Evolutionary conservation across 2,797 vertebrate species (phyloP).

Genomic region (Sitta carolinensis): DNA sequence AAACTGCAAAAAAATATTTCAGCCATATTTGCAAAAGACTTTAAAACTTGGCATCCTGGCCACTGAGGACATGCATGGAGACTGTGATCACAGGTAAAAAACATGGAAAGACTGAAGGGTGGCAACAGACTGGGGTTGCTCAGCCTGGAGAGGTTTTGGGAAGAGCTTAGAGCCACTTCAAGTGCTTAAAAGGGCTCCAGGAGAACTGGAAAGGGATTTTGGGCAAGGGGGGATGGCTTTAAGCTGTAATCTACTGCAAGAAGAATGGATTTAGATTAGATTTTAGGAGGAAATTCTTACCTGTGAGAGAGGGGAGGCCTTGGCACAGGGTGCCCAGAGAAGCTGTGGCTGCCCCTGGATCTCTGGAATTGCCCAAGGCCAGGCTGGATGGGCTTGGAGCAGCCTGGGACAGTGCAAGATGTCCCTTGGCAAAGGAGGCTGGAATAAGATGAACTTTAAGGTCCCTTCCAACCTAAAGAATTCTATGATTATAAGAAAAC

Average conservation of each 20-base stretch:
- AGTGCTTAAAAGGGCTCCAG: background rate
- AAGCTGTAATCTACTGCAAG: background rate
- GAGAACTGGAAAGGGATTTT: background rate
- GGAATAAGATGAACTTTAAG: background rate
- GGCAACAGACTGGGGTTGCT: background rate
- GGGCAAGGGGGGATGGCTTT: background rate
- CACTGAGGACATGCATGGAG: background rate
- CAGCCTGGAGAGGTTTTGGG: background rate
- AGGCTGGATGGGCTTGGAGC: accelerated
- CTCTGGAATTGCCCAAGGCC: background rate
- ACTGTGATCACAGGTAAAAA: background rate
- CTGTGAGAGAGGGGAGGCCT: accelerated
- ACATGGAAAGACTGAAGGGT: background rate
- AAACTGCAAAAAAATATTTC: background rate
- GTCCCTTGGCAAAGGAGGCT: background rate
- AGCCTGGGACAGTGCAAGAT: accelerated
- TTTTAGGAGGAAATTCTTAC: background rate
- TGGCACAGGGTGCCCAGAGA: background rate
- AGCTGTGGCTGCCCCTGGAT: background rate
- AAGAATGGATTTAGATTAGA: background rate
- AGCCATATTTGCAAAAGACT: background rate
- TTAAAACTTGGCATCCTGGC: background rate
- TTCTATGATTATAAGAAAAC: background rate
- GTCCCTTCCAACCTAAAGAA: background rate
- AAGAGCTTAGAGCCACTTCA: background rate